Base-by-base conservation (phyloP, 2,797 vertebrate genomes). In the Chaetophractus vellerosus region DNA sequence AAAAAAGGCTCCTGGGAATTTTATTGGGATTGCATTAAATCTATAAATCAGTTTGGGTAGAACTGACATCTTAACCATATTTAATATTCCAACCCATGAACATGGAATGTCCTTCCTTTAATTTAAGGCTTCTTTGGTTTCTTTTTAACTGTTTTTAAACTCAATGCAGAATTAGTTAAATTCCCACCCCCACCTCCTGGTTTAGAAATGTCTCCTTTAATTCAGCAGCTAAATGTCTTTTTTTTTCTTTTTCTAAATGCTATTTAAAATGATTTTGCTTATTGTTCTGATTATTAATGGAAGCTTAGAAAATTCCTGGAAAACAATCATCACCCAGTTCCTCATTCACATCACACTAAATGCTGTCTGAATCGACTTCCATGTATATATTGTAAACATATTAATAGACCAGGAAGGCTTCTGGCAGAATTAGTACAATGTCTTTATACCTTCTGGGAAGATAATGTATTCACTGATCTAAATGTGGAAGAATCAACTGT, bases 131-230 rank as follows among this genome's bases (percentile, higher is more conserved):
- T 45, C 45, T 45, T 45, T 8, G 9, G 45, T 45, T 26, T 0
- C 3, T 11, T 81, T 41, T 82, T 19, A 36, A 45, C 24, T 36
- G 7, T 79, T 75, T 84, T 36, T 52, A 41, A 71, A 78, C 59
- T 64, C 28, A 36, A 83, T 6, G 28, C 7, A 33, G n/a, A 31
- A 36, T 59, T 71, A 66, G 15, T 64, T 61, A 63, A 31, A 45
- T 86, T 80, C 21, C 45, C 10, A 45, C 8, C 45, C 12, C 0
- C 16, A 41, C 61, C n/a, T 57, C 26, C 16, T 24, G 55, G 31
- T 45, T 19, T 87, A n/a, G 23, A 74, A 4, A 15, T 66, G 0
- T 15, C 64, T 96, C 81, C 33, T 93, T 92, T 84, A 88, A 85
- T 74, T 81, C 31, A 38, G 7, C 71, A 90, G 11, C 5, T 45